Evolutionary conservation across 35 echinoderm and acorn worm genomes (phyloP), one percentile per base, ranked within the genome.

Genomic region (Heliocidaris erythrogramma): DNA sequence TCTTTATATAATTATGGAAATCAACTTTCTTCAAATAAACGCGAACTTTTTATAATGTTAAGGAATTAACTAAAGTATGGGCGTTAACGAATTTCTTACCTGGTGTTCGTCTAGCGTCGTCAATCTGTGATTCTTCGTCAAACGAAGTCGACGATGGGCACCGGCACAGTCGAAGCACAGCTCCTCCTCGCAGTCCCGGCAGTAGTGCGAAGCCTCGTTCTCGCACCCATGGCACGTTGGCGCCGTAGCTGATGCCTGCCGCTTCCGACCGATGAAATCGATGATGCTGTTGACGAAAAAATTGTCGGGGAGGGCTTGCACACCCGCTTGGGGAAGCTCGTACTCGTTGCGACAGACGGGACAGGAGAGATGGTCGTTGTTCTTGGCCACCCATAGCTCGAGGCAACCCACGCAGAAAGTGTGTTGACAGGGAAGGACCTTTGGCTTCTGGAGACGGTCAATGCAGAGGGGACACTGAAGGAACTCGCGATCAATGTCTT

Each of bases 201-300:
- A 99, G 56, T 99, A 97, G 59, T 97, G 86, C 0, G 95, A 94
- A 0, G 98, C 98, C 61, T 96, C 97, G 17, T 96, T 95, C 49
- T 97, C 98, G 85, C 98, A 99, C 3, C 96, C 97, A 65, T 97
- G 95, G 47, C 97, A 97, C 9, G 90, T 42, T 14, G 94, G 92
- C 35, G 94, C 94, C 6, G 61, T 90, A 9, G 93, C 91, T 32
- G 97, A 97, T 31, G 92, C 95, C 31, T 94, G 95, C 30, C 97
- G 95, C 91, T 99, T 99, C 32, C 95, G 94, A 27, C 96, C 94
- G 24, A 99, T 97, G 49, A 99, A 99, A 85, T 99, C 98, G 47
- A 99, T 99, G 49, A 99, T 99, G 65, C 96, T 97, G 94, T 99
- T 99, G 13, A 99, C 95, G 59, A 99, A 99, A 94, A 99, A 99